phyloP scores from a whole-genome alignment of 2,797 vertebrate genomes.

The Rhynchonycteris naso region DNA sequence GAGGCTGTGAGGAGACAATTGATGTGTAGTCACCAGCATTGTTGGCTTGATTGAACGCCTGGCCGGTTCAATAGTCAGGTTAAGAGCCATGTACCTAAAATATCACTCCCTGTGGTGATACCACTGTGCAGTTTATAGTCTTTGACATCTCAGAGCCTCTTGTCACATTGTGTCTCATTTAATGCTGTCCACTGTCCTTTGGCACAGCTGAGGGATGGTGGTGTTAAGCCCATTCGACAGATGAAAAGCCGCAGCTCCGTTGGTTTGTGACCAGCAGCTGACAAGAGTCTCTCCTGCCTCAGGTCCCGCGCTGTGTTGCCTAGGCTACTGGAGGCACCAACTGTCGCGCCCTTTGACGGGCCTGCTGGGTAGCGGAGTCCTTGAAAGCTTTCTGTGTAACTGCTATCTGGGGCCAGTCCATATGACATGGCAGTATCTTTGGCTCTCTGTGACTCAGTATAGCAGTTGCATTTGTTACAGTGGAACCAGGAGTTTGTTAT shows the following conservation, averaged over 20 bases:
- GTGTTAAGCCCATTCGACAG: background rate
- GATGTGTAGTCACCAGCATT: accelerated
- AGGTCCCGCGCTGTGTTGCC: background rate
- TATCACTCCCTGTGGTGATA: background rate
- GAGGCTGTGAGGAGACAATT: background rate
- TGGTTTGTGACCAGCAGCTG: background rate
- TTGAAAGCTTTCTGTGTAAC: background rate
- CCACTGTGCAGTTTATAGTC: background rate
- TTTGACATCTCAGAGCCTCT: background rate
- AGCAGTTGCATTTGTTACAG: background rate
- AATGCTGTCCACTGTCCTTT: background rate
- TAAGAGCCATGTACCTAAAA: background rate
- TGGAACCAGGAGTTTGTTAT: background rate
- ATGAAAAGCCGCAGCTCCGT: background rate
- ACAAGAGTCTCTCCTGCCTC: background rate
- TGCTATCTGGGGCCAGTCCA: background rate
- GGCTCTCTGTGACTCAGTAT: background rate
- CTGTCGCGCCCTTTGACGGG: background rate
- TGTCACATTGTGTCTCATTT: background rate
- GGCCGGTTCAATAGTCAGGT: background rate
- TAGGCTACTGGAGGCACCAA: background rate
- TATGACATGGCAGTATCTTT: background rate
- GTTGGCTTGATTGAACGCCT: background rate
- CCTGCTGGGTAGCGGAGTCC: background rate
- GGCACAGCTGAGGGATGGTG: background rate